These are phyloP conservation scores for Corythornis madagascariensis DNA, from an alignment of 2,113 vertebrate species.

Conservation along the genomic window DNA sequence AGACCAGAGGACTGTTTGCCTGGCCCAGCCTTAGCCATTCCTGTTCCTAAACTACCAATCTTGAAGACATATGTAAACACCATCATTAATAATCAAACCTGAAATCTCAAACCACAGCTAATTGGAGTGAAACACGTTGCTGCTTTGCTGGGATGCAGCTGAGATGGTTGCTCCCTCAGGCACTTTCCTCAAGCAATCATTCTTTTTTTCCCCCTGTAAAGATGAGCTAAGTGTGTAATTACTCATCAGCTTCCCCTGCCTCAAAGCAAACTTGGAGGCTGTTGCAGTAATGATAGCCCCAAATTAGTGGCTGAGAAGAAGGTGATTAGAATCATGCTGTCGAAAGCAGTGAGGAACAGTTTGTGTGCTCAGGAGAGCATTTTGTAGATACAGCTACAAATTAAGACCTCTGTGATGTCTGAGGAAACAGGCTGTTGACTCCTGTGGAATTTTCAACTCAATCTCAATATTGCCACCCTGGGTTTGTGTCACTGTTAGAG, in stretches of 20 bases:
- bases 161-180: background rate
- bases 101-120: background rate
- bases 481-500: background rate
- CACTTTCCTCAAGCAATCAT: background rate
- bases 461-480: background rate
- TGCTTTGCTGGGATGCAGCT: background rate
- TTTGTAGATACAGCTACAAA: background rate
- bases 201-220: background rate
- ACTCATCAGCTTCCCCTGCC: background rate
- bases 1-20: background rate
- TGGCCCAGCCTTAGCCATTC: background rate
- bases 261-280: background rate
- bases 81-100: background rate
- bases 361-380: background rate
- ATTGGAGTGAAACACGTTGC: background rate
- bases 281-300: background rate
- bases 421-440: background rate
- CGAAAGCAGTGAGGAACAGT: background rate
- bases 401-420: background rate
- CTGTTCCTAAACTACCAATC: background rate
- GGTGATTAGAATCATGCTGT: background rate
- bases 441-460: fast-evolving
- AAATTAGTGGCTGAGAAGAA: background rate
- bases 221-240: background rate
- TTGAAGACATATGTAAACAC: background rate